Percentiles rank a stretch among this genome's conserved stretches.
These are phyloP conservation scores for Wasmannia auropunctata DNA, from an alignment of 1,140 invertebrate genomes.

Conservation along the genomic window DNA sequence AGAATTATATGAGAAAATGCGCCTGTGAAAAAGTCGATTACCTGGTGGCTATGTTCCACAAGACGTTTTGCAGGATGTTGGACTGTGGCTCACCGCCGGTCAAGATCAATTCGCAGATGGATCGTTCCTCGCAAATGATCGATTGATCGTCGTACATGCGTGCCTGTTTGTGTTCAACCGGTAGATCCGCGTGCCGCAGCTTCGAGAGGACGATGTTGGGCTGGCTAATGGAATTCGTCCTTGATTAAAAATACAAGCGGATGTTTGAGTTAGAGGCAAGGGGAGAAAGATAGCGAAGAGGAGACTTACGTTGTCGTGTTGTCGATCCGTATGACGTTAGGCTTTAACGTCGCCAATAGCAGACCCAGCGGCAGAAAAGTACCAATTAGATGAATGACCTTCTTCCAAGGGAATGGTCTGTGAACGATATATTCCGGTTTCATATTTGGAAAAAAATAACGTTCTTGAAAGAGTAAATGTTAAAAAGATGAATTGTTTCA, in stretches of 20 bases:
- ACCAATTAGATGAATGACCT: conserved; percentile 81
- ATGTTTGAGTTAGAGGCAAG: neutral
- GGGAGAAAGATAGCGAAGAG: neutral
- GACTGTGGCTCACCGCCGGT: conserved; percentile 71
- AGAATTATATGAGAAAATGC: neutral
- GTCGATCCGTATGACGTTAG: conserved; percentile 77
- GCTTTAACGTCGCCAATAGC: conserved; percentile 80
- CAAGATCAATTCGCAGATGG: conserved; percentile 78
- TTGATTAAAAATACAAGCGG: conserved; percentile 10
- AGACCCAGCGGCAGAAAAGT: conserved; percentile 82
- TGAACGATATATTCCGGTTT: conserved; percentile 12
- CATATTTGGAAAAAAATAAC: neutral
- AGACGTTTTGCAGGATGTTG: conserved; percentile 75
- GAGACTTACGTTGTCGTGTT: conserved; percentile 77
- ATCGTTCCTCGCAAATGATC: conserved; percentile 76
- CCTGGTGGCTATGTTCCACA: conserved; percentile 79
- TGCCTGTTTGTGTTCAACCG: conserved; percentile 77
- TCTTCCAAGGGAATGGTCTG: conserved; percentile 80
- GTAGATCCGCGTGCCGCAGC: conserved; percentile 75
- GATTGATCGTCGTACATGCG: conserved; percentile 10
- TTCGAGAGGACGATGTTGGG: conserved; percentile 79
- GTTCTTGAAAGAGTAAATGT: neutral
- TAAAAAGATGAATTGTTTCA: neutral
- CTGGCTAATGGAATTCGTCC: conserved; percentile 63
- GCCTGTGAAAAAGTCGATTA: conserved; percentile 61